Conservation (phyloP, 2,113 vertebrate genomes). For the Pedetes capensis region DNA sequence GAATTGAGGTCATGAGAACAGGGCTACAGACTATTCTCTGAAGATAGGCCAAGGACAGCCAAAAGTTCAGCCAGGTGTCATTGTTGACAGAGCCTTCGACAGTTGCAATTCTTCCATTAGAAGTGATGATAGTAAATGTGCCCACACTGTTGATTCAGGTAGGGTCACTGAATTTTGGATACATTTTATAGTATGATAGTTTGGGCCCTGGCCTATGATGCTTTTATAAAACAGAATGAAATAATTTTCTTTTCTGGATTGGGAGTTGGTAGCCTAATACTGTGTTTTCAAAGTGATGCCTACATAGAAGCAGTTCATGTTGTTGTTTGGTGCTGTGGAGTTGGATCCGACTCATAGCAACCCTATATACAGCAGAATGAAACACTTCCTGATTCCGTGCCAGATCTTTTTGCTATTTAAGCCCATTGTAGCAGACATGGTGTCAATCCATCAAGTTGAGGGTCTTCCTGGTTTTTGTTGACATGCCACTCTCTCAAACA, state of each 20-base stretch:
- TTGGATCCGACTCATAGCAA: too few species aligned
- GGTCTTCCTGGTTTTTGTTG: too few species aligned
- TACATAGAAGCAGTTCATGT: not conserved
- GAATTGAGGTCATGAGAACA: not conserved
- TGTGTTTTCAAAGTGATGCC: not conserved
- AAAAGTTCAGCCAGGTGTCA: not conserved
- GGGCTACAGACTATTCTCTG: not conserved
- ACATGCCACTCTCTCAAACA: too few species aligned
- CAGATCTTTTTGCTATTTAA: too few species aligned
- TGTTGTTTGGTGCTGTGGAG: too few species aligned
- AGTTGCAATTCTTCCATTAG: not conserved
- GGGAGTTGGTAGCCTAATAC: not conserved
- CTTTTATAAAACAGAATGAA: not conserved
- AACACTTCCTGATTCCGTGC: too few species aligned
- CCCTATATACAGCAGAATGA: too few species aligned
- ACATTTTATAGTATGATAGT: not conserved
- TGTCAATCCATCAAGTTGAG: too few species aligned
- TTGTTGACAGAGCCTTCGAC: not conserved
- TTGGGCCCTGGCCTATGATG: not conserved
- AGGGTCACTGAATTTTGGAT: not conserved
- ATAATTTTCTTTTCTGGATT: not conserved
- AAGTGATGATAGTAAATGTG: not conserved
- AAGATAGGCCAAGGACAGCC: not conserved
- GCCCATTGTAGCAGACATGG: too few species aligned
- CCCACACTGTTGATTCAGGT: conserved; percentile 15